phyloP scores from a whole-genome alignment of 1,140 invertebrate genomes.

The Brachionus paranguensis region DNA sequence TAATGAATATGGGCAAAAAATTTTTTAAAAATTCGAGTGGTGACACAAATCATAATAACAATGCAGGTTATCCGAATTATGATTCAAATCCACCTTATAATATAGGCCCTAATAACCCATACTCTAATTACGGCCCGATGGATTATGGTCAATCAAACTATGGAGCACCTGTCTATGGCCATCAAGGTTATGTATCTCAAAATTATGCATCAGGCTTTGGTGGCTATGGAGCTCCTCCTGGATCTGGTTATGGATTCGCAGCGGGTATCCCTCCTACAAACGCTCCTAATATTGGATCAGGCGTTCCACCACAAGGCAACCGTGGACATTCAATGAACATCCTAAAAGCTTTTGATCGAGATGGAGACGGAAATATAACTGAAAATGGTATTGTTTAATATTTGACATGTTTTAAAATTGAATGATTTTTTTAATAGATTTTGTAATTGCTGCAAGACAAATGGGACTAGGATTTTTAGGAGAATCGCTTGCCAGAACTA shows the following conservation, averaged over 20 bases:
- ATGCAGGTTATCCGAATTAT: neutral
- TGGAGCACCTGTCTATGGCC: neutral
- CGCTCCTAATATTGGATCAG: neutral
- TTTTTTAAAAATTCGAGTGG: neutral
- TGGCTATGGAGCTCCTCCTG: neutral
- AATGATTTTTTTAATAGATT: neutral
- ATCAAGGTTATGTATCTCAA: neutral
- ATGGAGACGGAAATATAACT: constrained; percentile 37
- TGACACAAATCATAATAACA: neutral
- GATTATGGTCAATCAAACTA: neutral
- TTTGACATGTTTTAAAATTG: neutral
- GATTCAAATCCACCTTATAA: neutral
- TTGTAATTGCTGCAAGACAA: constrained; percentile 28
- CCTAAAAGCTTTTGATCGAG: constrained; percentile 29
- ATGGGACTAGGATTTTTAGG: neutral
- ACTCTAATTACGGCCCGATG: neutral
- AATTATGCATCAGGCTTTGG: neutral
- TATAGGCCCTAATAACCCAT: neutral
- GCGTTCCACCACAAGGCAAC: neutral
- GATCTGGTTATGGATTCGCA: neutral
- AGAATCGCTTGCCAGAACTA: constrained; percentile 11
- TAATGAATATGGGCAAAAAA: constrained; percentile 6
- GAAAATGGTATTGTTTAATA: constrained; percentile 17
- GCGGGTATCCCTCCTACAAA: neutral
- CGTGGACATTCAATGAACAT: neutral